Conservation (phyloP, 2,113 vertebrate genomes). For the Jaculus jaculus region DNA sequence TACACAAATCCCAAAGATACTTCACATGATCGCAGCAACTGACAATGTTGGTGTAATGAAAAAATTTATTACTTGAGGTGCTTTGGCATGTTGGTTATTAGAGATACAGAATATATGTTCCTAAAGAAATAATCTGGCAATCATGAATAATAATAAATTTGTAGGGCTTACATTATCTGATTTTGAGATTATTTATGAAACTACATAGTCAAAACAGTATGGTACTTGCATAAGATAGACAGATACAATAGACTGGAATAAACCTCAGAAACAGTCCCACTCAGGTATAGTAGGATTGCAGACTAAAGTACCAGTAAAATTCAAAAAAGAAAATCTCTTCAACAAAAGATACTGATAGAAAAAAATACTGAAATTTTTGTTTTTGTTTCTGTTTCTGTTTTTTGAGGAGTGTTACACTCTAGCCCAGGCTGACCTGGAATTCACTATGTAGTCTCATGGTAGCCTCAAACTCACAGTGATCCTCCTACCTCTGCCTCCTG, state of each 20-base stretch:
- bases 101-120: background rate
- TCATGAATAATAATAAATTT: background rate
- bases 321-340: background rate
- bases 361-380: background rate
- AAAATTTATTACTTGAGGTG: background rate
- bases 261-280: background rate
- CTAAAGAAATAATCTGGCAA: background rate
- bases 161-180: background rate
- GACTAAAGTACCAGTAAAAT: background rate
- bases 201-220: background rate
- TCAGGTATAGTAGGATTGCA: background rate
- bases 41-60: background rate
- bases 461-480: no score
- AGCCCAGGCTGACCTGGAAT: no score
- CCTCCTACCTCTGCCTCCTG: no score
- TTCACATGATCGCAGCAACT: background rate
- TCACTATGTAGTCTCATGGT: no score
- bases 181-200: conserved; percentile 16
- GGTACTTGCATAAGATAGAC: background rate
- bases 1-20: background rate
- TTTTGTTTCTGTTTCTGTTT: no score
- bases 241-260: background rate
- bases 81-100: background rate
- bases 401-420: no score
- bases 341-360: background rate